Evolutionary conservation across 2,113 vertebrate species (phyloP).

Genomic region (Callospermophilus lateralis): DNA sequence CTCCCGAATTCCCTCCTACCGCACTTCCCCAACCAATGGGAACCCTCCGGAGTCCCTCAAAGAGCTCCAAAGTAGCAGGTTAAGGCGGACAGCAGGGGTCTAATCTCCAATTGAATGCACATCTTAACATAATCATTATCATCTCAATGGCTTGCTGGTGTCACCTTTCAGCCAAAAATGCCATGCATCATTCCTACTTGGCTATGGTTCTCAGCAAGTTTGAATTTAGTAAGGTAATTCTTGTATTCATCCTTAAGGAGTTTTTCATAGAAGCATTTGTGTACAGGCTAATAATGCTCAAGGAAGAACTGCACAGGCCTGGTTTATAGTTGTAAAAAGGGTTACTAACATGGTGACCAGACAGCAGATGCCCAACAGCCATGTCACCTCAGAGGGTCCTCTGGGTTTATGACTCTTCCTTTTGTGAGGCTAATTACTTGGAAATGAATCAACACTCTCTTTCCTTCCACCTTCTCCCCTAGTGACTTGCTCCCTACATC

Average conservation of each 20-base stretch:
- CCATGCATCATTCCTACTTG: no score
- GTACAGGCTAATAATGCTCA: not conserved
- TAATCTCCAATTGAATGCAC: no score
- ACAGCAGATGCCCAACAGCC: not conserved
- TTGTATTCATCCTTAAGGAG: not conserved
- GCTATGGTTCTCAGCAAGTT: no score
- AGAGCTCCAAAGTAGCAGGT: no score
- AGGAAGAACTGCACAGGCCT: not conserved
- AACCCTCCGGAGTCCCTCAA: no score
- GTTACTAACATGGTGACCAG: no score
- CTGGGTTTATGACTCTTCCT: not conserved
- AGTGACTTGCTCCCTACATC: not conserved
- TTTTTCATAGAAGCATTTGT: not conserved
- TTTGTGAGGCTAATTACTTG: not conserved
- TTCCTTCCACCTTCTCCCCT: accelerated
- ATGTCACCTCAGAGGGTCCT: not conserved
- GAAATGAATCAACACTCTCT: accelerated
- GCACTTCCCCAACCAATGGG: no score
- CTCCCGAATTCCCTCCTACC: no score
- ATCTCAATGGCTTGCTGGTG: no score
- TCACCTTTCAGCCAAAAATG: no score
- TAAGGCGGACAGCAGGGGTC: no score
- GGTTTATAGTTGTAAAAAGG: not conserved
- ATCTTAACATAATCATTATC: no score
- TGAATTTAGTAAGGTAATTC: not conserved